phyloP scores from a whole-genome alignment of 1,140 invertebrate genomes.

The Atta cephalotes region DNA sequence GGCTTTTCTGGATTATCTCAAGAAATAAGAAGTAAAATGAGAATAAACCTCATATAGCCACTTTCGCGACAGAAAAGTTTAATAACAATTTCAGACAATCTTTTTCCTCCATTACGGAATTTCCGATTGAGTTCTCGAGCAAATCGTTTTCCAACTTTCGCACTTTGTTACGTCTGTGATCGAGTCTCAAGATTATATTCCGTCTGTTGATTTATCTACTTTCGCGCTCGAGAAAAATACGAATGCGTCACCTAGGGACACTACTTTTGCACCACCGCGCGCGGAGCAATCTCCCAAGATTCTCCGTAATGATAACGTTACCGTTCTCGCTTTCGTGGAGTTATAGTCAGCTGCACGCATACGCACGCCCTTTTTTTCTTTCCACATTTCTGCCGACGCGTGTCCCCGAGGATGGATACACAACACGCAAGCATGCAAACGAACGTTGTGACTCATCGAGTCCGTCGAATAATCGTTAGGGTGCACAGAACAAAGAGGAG shows the following conservation, averaged over 20 bases:
- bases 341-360: slow-evolving; percentile 25
- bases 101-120: slow-evolving; percentile 53
- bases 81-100: slow-evolving; percentile 54
- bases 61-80: slow-evolving; percentile 41
- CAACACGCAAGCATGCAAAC: slow-evolving; percentile 71
- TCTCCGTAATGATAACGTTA: slow-evolving; percentile 30
- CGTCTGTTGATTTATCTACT: slow-evolving; percentile 63
- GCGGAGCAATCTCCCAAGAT: slow-evolving; percentile 51
- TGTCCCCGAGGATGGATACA: slow-evolving; percentile 52
- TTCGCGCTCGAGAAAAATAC: slow-evolving; percentile 48
- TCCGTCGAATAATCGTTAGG: slow-evolving; percentile 58
- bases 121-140: slow-evolving; percentile 54
- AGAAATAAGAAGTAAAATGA: slow-evolving; percentile 8
- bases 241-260: slow-evolving; percentile 47
- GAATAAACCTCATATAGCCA: slow-evolving; percentile 4
- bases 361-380: slow-evolving; percentile 12
- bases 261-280: slow-evolving; percentile 33
- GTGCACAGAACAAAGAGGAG: slow-evolving; percentile 29
- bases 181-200: slow-evolving; percentile 59
- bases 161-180: slow-evolving; percentile 57
- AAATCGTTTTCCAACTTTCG: slow-evolving; percentile 55
- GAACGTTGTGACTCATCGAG: slow-evolving; percentile 69
- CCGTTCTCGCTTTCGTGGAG: slow-evolving; percentile 16
- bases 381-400: slow-evolving; percentile 55
- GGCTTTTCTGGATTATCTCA: slow-evolving; percentile 4